phyloP scores from a whole-genome alignment of 2,797 vertebrate species.

The Morelia viridis region DNA sequence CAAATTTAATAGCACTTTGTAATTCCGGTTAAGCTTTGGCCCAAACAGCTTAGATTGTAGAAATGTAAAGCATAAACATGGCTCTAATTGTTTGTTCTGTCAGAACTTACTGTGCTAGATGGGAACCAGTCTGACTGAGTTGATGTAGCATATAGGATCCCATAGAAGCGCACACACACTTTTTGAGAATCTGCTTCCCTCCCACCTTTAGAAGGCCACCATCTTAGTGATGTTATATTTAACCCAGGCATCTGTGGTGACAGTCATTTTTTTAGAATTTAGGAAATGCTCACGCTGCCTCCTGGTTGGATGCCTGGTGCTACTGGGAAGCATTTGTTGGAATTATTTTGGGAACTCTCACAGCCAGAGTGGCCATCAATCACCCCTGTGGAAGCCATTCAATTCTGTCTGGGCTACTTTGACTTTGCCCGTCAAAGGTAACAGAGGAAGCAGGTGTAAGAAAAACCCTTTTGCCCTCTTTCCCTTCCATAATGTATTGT shows the following conservation, averaged over 20 bases:
- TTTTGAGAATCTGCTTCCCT: constrained; percentile 37
- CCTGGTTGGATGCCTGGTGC: constrained; percentile 75
- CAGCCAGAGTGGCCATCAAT: constrained; percentile 66
- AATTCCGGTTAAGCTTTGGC: background rate
- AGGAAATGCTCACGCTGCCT: constrained; percentile 71
- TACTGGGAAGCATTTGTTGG: constrained; percentile 73
- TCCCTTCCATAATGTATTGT: background rate
- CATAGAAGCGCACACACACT: accelerated
- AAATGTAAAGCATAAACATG: background rate
- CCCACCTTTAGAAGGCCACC: constrained; percentile 56
- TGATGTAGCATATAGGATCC: constrained; percentile 26
- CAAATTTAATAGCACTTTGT: background rate
- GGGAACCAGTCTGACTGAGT: background rate
- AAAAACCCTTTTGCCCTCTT: background rate
- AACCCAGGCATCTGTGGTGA: constrained; percentile 66
- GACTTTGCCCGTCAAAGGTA: background rate
- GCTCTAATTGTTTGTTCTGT: background rate
- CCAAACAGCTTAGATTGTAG: background rate
- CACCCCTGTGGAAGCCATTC: constrained; percentile 42
- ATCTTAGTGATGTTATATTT: constrained; percentile 67
- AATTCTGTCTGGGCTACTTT: constrained; percentile 26
- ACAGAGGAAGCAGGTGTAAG: background rate
- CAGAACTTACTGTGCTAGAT: background rate
- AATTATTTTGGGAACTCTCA: constrained; percentile 72
- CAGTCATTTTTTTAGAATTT: constrained; percentile 70